Evolutionary conservation across 2,797 vertebrate genomes (phyloP).

Genomic region (Coluber constrictor): DNA sequence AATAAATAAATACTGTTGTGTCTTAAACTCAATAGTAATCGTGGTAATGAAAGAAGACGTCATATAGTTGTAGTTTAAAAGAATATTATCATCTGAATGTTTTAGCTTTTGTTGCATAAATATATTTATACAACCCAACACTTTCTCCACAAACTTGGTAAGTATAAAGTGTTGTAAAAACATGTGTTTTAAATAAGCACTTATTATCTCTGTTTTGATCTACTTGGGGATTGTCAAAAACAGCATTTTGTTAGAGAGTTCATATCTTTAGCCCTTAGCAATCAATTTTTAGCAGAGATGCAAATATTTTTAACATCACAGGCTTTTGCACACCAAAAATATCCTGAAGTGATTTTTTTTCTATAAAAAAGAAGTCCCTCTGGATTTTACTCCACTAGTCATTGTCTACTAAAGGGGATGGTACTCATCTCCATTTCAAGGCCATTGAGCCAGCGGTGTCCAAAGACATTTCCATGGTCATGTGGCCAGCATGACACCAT

Average conservation of each 20-base stretch:
- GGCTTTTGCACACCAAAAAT: neutral
- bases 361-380: neutral
- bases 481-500: no score
- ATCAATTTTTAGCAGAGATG: neutral
- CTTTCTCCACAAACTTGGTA: neutral
- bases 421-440: no score
- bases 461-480: no score
- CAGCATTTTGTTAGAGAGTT: neutral
- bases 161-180: neutral
- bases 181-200: neutral
- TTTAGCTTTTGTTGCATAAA: neutral
- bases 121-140: neutral
- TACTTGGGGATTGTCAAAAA: neutral
- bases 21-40: neutral
- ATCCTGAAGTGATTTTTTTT: neutral
- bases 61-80: neutral
- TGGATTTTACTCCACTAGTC: neutral
- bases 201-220: neutral
- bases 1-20: neutral
- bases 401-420: neutral
- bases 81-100: neutral
- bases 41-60: neutral
- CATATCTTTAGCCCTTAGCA: neutral
- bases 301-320: neutral
- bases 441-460: no score